phyloP scores from a whole-genome alignment of 2,888 invertebrate genomes.

The Phlogophora meticulosa region DNA sequence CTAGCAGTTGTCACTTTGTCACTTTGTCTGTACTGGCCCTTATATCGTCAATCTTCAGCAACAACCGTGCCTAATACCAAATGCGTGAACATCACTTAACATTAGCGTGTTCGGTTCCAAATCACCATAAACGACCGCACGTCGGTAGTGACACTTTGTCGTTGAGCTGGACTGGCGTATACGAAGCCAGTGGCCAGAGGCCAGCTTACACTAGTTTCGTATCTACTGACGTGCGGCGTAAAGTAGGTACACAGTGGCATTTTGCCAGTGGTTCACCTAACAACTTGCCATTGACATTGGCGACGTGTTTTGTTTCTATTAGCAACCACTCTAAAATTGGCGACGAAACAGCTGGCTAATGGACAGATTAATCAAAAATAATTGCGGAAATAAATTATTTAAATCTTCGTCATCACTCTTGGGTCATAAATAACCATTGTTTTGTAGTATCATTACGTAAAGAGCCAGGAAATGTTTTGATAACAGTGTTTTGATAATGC shows the following conservation, averaged over 20 bases:
- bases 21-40: no score
- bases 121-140: constrained; percentile 2
- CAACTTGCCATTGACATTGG: constrained; percentile 48
- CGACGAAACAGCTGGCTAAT: constrained; percentile 42
- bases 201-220: no score
- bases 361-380: constrained; percentile 35
- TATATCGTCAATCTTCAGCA: neutral
- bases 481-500: constrained; percentile 23
- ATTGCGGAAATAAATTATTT: constrained; percentile 44
- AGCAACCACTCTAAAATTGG: constrained; percentile 47
- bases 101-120: constrained; percentile 35
- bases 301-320: constrained; percentile 26
- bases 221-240: neutral
- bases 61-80: neutral
- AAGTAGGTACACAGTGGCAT: constrained; percentile 37
- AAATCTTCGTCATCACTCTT: constrained; percentile 11
- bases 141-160: no score
- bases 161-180: no score
- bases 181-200: no score
- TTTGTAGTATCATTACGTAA: neutral
- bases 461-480: constrained; percentile 27
- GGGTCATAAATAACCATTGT: constrained; percentile 7
- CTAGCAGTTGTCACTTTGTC: no score
- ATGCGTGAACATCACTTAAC: constrained; percentile 34
- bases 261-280: constrained; percentile 21